These are phyloP conservation scores for Drosophila neotestacea DNA, from an alignment of 2,888 invertebrate genomes.

Conservation along the genomic window DNA sequence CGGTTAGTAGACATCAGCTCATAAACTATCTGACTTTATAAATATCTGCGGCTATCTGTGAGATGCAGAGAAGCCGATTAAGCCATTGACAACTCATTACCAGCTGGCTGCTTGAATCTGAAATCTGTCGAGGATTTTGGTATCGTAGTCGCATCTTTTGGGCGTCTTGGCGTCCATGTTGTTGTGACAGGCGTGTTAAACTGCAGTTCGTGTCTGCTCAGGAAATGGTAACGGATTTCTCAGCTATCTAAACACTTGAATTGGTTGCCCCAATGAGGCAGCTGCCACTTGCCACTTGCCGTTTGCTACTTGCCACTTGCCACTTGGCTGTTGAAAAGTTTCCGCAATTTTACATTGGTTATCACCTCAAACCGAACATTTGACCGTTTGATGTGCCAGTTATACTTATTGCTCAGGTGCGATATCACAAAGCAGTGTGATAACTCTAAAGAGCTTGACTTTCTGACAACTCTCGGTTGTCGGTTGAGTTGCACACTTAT, in stretches of 20 bases:
- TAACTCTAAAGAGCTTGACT: slow-evolving; percentile 20
- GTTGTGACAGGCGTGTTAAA: slow-evolving; percentile 68
- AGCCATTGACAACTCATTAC: slow-evolving; percentile 66
- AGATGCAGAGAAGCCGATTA: slow-evolving; percentile 62
- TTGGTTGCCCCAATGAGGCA: slow-evolving; percentile 32
- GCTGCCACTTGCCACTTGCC: slow-evolving; percentile 49
- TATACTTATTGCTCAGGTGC: slow-evolving; percentile 52
- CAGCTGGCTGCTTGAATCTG: slow-evolving; percentile 6
- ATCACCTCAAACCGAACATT: slow-evolving; percentile 55
- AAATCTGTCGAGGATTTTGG: slow-evolving; percentile 42
- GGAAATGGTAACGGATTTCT: slow-evolving; percentile 65
- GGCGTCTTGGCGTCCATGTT: slow-evolving; percentile 28
- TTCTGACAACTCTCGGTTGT: slow-evolving; percentile 5
- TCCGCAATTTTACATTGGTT: slow-evolving; percentile 75
- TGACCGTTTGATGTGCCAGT: slow-evolving; percentile 67
- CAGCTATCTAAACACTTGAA: slow-evolving; percentile 48
- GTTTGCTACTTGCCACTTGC: slow-evolving; percentile 36
- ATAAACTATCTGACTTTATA: slow-evolving; percentile 64
- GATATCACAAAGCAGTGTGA: slow-evolving; percentile 50
- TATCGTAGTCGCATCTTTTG: slow-evolving; percentile 34
- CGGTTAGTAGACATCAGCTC: slow-evolving; percentile 71
- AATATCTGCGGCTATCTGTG: slow-evolving; percentile 16
- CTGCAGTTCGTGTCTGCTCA: slow-evolving; percentile 51
- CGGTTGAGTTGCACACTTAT: no score
- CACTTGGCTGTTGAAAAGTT: slow-evolving; percentile 45